phyloP scores from a whole-genome alignment of 2,888 invertebrate genomes.

The Eristalis tenax region DNA sequence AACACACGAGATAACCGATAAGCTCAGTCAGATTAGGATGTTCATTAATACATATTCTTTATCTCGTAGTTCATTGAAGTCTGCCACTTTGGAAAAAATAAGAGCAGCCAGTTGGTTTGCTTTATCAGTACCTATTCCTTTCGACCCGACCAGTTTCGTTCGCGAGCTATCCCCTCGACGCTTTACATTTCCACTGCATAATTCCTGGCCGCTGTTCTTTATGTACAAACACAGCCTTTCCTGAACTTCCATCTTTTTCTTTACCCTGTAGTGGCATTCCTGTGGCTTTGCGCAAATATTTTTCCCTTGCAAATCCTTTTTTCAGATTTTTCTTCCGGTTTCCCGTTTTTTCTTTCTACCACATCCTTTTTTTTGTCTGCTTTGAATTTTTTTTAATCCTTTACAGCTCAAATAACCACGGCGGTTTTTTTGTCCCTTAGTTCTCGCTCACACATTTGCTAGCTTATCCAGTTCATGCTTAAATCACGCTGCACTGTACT shows the following conservation, averaged over 20 bases:
- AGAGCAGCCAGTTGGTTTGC: background rate
- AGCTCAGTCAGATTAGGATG: background rate
- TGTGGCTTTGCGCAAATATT: background rate
- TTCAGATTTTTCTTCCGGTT: background rate
- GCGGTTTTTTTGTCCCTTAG: background rate
- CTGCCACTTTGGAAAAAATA: background rate
- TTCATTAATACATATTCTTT: background rate
- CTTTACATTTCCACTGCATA: background rate
- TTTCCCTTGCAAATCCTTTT: background rate
- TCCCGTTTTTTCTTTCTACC: background rate
- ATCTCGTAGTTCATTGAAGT: background rate
- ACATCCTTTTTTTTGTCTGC: background rate
- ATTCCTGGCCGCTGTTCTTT: background rate
- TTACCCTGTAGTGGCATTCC: background rate
- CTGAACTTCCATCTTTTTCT: background rate
- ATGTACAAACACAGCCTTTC: background rate
- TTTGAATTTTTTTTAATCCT: background rate
- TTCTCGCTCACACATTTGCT: background rate
- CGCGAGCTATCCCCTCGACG: background rate
- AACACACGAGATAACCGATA: too few species aligned
- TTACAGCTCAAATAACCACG: background rate
- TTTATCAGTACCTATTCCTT: too few species aligned
- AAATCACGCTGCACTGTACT: background rate
- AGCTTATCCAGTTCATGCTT: background rate
- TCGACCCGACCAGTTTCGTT: background rate